Base-by-base conservation (phyloP, 2,113 vertebrate genomes). In the Himantopus leucocephalus region DNA sequence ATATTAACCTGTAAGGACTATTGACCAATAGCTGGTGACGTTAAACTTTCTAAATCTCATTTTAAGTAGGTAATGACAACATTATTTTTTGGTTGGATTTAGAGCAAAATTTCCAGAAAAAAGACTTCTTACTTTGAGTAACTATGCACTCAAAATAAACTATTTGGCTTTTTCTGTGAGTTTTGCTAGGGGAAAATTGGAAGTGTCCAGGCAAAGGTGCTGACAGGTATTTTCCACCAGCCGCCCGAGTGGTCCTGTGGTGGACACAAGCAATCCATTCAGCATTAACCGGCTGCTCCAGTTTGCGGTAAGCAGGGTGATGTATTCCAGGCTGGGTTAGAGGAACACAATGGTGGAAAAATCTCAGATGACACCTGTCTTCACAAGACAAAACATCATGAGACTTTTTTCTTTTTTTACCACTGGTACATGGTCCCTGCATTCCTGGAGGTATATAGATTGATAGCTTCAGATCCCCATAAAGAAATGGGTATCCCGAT, bases 11-110 rank as follows among this genome's bases (percentile, higher is more conserved):
- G 4, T 48, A 37, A 39, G 14, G 23, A 17, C 12, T 35, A 35
- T 48, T 85, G 1, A 20, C 34, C 10, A 15, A 17, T 20, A 79
- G 15, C 13, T 41, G 39, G 4, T 39, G 17, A 58, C 32, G 35
- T 70, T 73, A 68, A 83, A 50, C 47, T 59, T 76, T 80, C 70
- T 41, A 39, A 52, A 52, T 17, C 14, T 77, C 21, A 23, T 76
- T 73, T 41, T 43, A 71, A 67, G 32, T 20, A 27, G 0, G 0
- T 48, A 30, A 76, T 41, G 12, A 27, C 9, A 72, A n/a, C 0
- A 0, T 23, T 39, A 14, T 53, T 53, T 64, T 71, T 60, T 56
- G 4, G 4, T 32, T 79, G 67, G 39, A 29, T 62, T 43, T 62
- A 58, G 11, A 76, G 43, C 21, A 37, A 76, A 58, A 27, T 17